A percentile compares a stretch with the other conserved stretches of the same genome.
Evolutionary conservation across 2,888 invertebrate species (phyloP).

Genomic region (Pristionchus exspectatus): DNA sequence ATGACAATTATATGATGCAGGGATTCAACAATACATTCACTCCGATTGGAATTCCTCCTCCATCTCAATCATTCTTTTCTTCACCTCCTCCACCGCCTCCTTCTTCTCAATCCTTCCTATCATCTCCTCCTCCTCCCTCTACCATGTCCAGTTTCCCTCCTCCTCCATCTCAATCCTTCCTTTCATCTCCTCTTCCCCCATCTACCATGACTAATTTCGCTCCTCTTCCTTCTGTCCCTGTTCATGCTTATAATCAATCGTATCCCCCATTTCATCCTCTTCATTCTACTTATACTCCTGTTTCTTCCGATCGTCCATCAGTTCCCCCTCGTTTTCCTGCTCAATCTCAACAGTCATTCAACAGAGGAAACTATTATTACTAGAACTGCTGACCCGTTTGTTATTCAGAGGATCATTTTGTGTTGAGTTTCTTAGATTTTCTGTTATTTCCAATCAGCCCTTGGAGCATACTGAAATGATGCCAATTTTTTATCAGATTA

Average conservation of each 20-base stretch:
- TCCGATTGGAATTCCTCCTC: no score
- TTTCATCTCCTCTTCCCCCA: background rate
- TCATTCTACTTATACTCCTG: background rate
- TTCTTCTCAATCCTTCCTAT: background rate
- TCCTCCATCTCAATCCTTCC: background rate
- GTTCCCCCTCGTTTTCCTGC: background rate
- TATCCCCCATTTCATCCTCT: background rate
- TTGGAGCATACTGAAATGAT: no score
- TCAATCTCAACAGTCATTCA: background rate
- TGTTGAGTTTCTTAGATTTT: no score
- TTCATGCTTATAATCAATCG: background rate
- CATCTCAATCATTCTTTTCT: background rate
- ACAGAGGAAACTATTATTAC: background rate
- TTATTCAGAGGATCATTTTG: no score
- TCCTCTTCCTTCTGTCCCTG: background rate
- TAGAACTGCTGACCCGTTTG: background rate
- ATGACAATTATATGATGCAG: background rate
- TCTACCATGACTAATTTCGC: background rate
- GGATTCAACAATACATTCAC: no score
- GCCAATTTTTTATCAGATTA: no score
- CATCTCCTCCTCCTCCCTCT: background rate
- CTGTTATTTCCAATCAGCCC: no score
- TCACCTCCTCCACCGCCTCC: background rate
- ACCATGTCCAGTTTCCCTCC: background rate
- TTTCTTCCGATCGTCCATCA: background rate